Evolutionary conservation across 1,140 invertebrate species (phyloP).

Genomic region (Eufriesea mexicana): DNA sequence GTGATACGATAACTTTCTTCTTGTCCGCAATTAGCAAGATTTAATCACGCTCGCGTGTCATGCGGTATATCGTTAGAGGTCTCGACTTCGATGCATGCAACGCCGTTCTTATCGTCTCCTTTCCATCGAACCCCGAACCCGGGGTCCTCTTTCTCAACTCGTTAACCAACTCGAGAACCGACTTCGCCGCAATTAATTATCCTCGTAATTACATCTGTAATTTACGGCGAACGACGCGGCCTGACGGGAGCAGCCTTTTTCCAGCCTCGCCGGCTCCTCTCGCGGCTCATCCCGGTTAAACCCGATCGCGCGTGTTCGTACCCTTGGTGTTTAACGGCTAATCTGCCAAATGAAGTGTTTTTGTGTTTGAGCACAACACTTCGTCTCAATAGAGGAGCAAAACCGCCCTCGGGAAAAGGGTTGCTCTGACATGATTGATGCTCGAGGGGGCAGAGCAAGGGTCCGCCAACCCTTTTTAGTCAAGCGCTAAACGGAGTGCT

Average conservation of each 20-base stretch:
- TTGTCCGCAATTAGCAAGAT: conserved; percentile 43
- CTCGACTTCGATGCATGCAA: conserved; percentile 15
- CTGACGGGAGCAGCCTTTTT: conserved; percentile 38
- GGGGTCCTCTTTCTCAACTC: conserved; percentile 25
- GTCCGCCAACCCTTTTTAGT: conserved; percentile 78
- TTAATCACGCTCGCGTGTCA: conserved; percentile 38
- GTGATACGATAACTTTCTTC: conserved; percentile 23
- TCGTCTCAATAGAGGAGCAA: conserved; percentile 80
- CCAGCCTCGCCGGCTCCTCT: conserved; percentile 19
- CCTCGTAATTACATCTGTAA: conserved; percentile 51
- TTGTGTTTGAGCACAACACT: conserved; percentile 83
- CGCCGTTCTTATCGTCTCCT: conserved; percentile 16
- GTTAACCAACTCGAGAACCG: conserved; percentile 21
- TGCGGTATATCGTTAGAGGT: conserved; percentile 23
- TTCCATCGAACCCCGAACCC: conserved; percentile 5
- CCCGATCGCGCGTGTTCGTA: conserved; percentile 4
- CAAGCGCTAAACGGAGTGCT: conserved; percentile 78
- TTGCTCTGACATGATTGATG: conserved; percentile 82
- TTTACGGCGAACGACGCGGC: conserved; percentile 35
- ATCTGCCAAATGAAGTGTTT: conserved; percentile 83
- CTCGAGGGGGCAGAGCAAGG: conserved; percentile 75
- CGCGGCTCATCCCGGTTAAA: conserved; percentile 38
- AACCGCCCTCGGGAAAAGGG: conserved; percentile 81
- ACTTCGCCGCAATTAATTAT: conserved; percentile 45
- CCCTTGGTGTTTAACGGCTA: conserved; percentile 82